These are phyloP conservation scores for Aproaerema taeniolella DNA, from an alignment of 2,888 invertebrate species.

Conservation along the genomic window DNA sequence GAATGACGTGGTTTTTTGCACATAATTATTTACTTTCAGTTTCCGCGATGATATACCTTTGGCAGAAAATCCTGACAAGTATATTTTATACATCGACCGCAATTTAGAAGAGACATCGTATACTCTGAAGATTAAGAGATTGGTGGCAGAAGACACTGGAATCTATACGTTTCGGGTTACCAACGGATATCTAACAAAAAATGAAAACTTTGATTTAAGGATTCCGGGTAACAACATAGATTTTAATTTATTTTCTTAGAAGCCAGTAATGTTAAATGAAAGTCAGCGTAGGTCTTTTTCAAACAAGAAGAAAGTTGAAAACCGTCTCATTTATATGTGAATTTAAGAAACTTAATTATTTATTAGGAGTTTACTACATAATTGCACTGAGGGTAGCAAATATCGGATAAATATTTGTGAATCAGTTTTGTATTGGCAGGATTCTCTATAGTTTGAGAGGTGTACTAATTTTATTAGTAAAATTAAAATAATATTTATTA, in stretches of 20 bases:
- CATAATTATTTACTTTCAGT: not conserved
- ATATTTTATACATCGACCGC: not conserved
- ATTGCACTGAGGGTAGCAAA: too few relatives aligned
- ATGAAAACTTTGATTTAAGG: conserved; percentile 32
- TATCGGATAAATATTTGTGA: too few relatives aligned
- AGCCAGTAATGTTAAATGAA: not conserved
- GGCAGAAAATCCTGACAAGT: not conserved
- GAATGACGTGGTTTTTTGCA: too few relatives aligned
- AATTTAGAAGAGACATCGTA: not conserved
- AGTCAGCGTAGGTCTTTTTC: not conserved
- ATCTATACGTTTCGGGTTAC: conserved; percentile 45
- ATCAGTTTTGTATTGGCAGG: too few relatives aligned
- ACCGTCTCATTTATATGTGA: too few relatives aligned
- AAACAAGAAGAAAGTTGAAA: not conserved
- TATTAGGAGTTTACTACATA: too few relatives aligned
- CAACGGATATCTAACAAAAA: conserved; percentile 32
- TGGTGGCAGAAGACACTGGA: conserved; percentile 41
- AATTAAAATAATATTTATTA: too few relatives aligned
- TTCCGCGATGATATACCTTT: not conserved
- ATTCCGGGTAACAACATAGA: conserved; percentile 34
- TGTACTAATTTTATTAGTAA: too few relatives aligned
- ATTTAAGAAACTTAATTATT: too few relatives aligned
- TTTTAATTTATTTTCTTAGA: not conserved
- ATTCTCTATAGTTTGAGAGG: too few relatives aligned
- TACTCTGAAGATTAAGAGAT: conserved; percentile 27